Evolutionary conservation across 2,888 invertebrate genomes (phyloP), one percentile per base, ranked within the genome.

Genomic region (Hydriomena furcata): DNA sequence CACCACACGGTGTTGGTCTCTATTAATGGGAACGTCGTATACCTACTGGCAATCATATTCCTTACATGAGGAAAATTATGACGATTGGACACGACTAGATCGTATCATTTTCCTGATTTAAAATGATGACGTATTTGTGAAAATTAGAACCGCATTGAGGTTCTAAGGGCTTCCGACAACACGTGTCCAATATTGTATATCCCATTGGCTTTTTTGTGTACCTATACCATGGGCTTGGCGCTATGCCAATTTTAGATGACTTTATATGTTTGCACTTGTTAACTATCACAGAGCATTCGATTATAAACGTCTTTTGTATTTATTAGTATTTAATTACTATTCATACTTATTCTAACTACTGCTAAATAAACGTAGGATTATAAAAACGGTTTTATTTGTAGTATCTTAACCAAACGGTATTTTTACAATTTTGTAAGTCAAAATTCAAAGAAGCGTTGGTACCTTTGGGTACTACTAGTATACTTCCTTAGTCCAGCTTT

Each of bases 211-310:
- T 17, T 17, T 17, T n/a, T n/a, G n/a, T n/a, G n/a, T n/a, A n/a
- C n/a, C n/a, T n/a, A n/a, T n/a, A n/a, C n/a, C n/a, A n/a, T n/a
- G n/a, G n/a, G n/a, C n/a, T n/a, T 17, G 17, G 2, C 17, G 17
- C 17, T 17, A 17, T 17, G 17, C 17, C 17, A 17, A 17, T 17
- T 17, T 17, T 4, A 54, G 53, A 63, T 66, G 61, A 55, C 61
- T 63, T 65, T 64, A 65, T 61, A 60, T 54, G 67, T 65, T 63
- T 65, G 63, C 65, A 58, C 61, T 58, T 57, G 51, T 60, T 55
- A 58, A 63, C 60, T 60, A 59, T 7, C 21, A 5, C 4, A 53
- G 60, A 58, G 61, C 66, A 66, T 67, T 65, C 44, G 63, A 65
- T 60, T 65, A 60, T 58, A 61, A 61, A 60, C 51, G 54, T 52